Evolutionary conservation across 2,797 vertebrate species (phyloP).

Genomic region (Cetoscarus ocellatus): DNA sequence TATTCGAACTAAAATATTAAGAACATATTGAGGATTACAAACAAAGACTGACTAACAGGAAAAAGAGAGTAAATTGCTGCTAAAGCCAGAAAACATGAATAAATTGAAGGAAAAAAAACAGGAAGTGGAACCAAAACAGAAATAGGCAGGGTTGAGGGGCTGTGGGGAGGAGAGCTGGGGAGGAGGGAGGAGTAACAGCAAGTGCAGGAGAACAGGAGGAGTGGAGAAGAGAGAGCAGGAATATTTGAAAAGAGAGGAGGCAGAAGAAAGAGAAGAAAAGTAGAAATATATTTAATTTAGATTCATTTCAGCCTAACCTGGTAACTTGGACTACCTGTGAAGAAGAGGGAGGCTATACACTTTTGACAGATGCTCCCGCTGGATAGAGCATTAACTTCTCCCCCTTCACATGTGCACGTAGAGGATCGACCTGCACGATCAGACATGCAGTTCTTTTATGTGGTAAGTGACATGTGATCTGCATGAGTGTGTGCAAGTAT

Average conservation of each 20-base stretch:
- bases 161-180: conserved; percentile 21
- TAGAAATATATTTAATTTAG: background rate
- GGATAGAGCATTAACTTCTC: conserved; percentile 47
- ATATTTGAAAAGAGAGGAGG: conserved; percentile 2
- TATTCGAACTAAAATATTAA: background rate
- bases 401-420: conserved; percentile 33
- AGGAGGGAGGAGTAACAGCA: conserved; percentile 41
- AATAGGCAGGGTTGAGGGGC: conserved; percentile 35
- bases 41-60: background rate
- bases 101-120: conserved; percentile 8
- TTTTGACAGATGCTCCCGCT: conserved; percentile 46
- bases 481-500: conserved; percentile 14
- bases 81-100: background rate
- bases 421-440: conserved; percentile 54
- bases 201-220: conserved; percentile 48
- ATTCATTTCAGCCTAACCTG: background rate
- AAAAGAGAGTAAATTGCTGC: background rate
- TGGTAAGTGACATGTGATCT: conserved; percentile 69
- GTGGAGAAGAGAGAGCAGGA: conserved; percentile 10
- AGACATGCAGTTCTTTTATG: conserved; percentile 84
- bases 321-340: conserved; percentile 34
- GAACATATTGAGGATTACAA: background rate
- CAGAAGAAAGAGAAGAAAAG: background rate
- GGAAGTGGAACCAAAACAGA: conserved; percentile 45
- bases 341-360: background rate